These are phyloP conservation scores for Osedax fenrisi DNA, from an alignment of 2,888 invertebrate genomes.

Conservation along the genomic window DNA sequence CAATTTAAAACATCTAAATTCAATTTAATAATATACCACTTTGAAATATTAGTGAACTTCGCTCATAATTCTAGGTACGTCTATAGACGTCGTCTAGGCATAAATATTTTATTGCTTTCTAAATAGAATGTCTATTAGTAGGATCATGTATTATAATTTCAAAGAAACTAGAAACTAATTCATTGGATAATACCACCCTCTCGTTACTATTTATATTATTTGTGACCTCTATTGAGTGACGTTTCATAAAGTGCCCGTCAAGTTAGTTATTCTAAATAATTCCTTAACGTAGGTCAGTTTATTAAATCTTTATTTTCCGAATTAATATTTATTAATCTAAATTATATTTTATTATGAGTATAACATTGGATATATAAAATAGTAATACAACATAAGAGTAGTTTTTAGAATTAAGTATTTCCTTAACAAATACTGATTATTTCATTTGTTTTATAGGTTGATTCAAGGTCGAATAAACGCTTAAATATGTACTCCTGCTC, in stretches of 20 bases:
- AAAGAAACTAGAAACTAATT: no score
- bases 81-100: no score
- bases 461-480: background rate
- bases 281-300: background rate
- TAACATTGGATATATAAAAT: background rate
- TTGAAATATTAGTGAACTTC: no score
- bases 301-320: background rate
- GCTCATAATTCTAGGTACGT: no score
- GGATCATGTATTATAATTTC: no score
- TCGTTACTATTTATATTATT: background rate
- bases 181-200: no score
- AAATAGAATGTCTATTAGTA: no score
- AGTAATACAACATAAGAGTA: no score
- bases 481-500: constrained; percentile 36
- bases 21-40: no score
- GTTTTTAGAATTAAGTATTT: no score
- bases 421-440: background rate
- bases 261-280: background rate
- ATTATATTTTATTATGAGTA: background rate
- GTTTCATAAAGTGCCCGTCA: background rate
- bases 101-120: no score
- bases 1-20: no score
- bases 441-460: background rate
- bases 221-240: background rate
- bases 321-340: background rate